Evolutionary conservation across 2,797 vertebrate genomes (phyloP).

Genomic region (Micromesistius poutassou): DNA sequence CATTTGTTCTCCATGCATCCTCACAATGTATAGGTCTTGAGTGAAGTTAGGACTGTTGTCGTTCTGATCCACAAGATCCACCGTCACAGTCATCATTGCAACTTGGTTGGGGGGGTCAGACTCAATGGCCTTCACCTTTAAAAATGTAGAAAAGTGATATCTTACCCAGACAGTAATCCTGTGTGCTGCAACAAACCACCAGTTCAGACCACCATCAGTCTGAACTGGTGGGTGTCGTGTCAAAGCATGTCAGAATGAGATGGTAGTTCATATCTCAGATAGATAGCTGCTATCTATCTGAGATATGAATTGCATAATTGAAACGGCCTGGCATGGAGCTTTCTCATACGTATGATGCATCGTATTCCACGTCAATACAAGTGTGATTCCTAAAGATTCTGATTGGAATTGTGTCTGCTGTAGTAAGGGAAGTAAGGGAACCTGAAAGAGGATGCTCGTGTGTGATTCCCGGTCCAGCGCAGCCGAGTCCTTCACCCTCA

Average conservation of each 20-base stretch:
- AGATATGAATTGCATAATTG: no score
- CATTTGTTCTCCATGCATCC: slow-evolving; percentile 68
- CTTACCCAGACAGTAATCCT: background rate
- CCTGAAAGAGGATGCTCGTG: slow-evolving; percentile 63
- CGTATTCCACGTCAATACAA: background rate
- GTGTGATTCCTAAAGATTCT: background rate
- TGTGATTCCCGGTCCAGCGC: slow-evolving; percentile 71
- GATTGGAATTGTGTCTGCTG: background rate
- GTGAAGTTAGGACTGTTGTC: slow-evolving; percentile 65
- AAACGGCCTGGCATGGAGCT: background rate
- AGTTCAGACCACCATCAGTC: background rate
- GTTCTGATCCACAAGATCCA: slow-evolving; percentile 28
- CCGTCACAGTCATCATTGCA: slow-evolving; percentile 34
- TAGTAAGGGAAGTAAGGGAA: slow-evolving; percentile 24
- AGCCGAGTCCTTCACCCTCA: slow-evolving; percentile 64
- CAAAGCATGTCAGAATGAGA: background rate
- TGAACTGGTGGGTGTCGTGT: background rate
- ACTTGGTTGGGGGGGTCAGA: slow-evolving; percentile 12
- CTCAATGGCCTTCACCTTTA: slow-evolving; percentile 72
- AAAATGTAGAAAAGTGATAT: slow-evolving; percentile 8
- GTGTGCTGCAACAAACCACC: background rate
- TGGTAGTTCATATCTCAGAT: background rate
- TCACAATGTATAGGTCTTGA: slow-evolving; percentile 49
- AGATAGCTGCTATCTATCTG: background rate
- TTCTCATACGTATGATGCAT: background rate